Evolutionary conservation across 2,797 vertebrate genomes (phyloP).

Genomic region (Alauda arvensis): DNA sequence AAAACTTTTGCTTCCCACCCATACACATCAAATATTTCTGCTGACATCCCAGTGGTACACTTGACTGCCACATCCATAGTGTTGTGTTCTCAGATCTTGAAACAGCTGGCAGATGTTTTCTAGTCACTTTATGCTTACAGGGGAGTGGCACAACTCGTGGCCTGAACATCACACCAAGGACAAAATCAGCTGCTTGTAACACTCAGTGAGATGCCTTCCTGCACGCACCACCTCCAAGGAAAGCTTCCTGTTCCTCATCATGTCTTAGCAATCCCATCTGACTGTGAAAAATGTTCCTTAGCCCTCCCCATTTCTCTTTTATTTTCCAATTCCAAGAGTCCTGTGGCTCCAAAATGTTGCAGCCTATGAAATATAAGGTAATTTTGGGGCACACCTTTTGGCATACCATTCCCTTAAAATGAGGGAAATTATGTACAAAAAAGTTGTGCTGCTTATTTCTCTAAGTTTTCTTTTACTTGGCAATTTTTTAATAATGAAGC

Average conservation of each 20-base stretch:
- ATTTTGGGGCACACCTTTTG: neutral
- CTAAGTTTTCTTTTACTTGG: neutral
- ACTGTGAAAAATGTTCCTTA: neutral
- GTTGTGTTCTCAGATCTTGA: neutral
- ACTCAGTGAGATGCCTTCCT: neutral
- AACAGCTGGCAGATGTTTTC: neutral
- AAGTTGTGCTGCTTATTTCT: neutral
- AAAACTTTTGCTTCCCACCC: neutral
- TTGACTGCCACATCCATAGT: neutral
- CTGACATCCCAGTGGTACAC: neutral
- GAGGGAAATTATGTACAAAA: neutral
- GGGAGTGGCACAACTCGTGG: neutral
- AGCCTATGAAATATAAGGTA: neutral
- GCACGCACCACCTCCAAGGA: neutral
- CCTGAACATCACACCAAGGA: neutral
- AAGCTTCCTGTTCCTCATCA: neutral
- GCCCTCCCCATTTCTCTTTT: neutral
- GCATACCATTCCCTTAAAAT: neutral
- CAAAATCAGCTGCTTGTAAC: neutral
- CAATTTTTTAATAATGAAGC: neutral
- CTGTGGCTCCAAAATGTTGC: neutral
- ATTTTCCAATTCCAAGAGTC: neutral
- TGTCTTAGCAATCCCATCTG: neutral
- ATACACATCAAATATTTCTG: neutral
- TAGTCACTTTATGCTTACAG: neutral